phyloP scores from a whole-genome alignment of 2,113 vertebrate genomes.

The Oncorhynchus nerka region DNA sequence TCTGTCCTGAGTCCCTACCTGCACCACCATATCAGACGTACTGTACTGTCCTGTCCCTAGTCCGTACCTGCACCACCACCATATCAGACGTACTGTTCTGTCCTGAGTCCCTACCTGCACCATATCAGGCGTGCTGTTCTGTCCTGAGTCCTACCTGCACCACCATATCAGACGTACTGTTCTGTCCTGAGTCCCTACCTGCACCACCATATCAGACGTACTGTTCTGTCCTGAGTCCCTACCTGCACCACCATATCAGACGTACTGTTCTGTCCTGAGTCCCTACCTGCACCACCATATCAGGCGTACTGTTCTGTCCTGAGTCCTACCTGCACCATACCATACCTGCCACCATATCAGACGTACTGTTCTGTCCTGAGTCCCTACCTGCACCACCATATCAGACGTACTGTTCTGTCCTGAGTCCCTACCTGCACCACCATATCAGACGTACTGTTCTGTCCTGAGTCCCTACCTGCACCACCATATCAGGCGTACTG shows the following conservation, averaged over 20 bases:
- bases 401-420: neutral
- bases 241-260: neutral
- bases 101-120: neutral
- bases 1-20: too few relatives aligned
- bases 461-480: neutral
- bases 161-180: neutral
- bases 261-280: neutral
- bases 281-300: neutral
- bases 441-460: neutral
- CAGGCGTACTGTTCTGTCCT: too few relatives aligned
- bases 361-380: neutral
- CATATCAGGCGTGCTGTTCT: neutral
- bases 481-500: neutral
- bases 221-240: neutral
- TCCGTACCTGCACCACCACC: too few relatives aligned
- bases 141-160: neutral
- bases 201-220: neutral
- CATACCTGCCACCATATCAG: neutral
- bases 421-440: neutral
- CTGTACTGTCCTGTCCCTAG: too few relatives aligned
- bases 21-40: too few relatives aligned
- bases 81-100: neutral
- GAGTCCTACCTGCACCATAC: too few relatives aligned
- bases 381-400: neutral
- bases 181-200: neutral